Evolutionary conservation across 1,140 invertebrate genomes (phyloP).

Genomic region (Agraylea sexmaculata): DNA sequence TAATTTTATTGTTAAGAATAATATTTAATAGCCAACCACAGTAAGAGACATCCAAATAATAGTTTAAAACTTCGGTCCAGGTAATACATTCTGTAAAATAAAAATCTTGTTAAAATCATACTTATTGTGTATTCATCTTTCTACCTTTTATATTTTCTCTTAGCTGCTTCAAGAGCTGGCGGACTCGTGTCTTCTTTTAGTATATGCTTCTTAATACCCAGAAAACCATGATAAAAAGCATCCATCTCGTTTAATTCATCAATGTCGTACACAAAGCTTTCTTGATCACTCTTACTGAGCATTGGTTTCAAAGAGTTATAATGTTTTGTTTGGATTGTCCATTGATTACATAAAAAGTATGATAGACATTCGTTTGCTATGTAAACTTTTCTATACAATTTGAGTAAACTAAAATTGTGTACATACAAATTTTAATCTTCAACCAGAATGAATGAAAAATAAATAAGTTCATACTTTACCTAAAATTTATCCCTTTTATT

Average conservation of each 20-base stretch:
- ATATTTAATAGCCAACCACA: too few relatives aligned
- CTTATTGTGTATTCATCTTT: constrained; percentile 1
- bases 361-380: constrained; percentile 1
- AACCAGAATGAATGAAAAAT: background rate
- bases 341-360: constrained; percentile 3
- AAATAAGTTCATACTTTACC: constrained; percentile 2
- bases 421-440: too few relatives aligned
- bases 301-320: background rate
- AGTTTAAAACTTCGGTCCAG: too few relatives aligned
- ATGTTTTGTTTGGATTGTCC: constrained; percentile 4
- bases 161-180: background rate
- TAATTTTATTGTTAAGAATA: too few relatives aligned
- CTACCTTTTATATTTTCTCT: constrained; percentile 2
- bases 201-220: constrained; percentile 4
- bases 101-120: background rate
- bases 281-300: background rate
- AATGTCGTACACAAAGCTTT: background rate
- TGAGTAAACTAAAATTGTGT: constrained; percentile 1
- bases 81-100: background rate
- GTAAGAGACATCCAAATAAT: too few relatives aligned
- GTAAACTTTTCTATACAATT: constrained; percentile 5
- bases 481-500: constrained; percentile 7
- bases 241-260: background rate
- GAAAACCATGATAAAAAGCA: background rate
- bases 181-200: constrained; percentile 2